Evolutionary conservation across 2,888 invertebrate genomes (phyloP).

Genomic region (Polydrusus pterygomalis): DNA sequence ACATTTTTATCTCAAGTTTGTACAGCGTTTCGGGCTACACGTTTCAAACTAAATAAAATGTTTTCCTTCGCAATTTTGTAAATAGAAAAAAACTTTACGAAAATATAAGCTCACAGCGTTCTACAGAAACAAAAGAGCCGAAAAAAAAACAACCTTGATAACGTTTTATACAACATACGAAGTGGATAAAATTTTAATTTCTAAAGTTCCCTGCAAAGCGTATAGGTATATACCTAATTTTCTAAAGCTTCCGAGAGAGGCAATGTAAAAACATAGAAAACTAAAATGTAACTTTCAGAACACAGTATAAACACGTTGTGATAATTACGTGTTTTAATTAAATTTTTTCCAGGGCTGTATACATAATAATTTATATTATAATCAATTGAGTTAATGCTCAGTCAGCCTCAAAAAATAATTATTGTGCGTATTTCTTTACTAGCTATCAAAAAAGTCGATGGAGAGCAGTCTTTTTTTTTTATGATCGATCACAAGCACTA

Average conservation of each 20-base stretch:
- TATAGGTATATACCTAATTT: slow-evolving; percentile 19
- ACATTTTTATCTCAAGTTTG: background rate
- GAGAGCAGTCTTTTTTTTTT: too few species aligned
- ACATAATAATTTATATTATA: too few species aligned
- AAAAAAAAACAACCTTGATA: background rate
- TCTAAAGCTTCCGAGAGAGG: background rate
- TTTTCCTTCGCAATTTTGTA: background rate
- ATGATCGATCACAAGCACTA: too few species aligned
- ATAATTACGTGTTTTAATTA: too few species aligned
- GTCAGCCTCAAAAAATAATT: too few species aligned
- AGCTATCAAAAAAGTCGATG: too few species aligned
- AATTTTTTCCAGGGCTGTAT: too few species aligned
- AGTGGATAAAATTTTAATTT: slow-evolving; percentile 13
- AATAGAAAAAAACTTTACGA: background rate
- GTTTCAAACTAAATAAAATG: background rate
- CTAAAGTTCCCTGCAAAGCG: background rate
- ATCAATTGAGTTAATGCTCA: too few species aligned
- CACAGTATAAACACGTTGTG: too few species aligned
- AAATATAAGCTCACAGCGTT: background rate
- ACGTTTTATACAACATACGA: slow-evolving; percentile 8
- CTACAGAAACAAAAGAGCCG: background rate
- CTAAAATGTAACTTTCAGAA: background rate
- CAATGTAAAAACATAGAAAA: slow-evolving; percentile 19
- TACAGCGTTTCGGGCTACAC: background rate
- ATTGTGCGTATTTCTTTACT: too few species aligned